Conservation (phyloP, 2,113 vertebrate species). For the Tinamus guttatus region DNA sequence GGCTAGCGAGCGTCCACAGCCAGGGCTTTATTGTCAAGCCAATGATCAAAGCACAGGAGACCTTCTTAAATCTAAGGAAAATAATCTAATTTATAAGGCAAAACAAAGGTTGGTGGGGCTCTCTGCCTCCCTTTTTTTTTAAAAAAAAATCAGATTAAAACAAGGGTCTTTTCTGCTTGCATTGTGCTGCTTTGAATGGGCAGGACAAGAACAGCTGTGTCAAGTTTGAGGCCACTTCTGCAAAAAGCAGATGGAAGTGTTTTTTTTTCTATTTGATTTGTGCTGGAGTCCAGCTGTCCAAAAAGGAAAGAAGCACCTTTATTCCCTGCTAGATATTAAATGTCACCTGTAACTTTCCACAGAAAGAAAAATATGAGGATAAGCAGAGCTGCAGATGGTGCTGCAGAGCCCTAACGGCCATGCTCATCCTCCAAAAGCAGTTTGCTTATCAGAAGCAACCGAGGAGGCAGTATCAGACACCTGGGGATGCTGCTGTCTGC, state of each 20-base stretch:
- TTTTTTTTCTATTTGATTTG: conserved; percentile 21
- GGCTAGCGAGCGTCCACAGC: conserved; percentile 1
- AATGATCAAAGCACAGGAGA: conserved; percentile 75
- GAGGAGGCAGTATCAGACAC: not conserved
- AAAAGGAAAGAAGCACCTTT: conserved; percentile 61
- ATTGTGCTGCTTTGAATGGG: conserved; percentile 46
- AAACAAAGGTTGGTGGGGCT: conserved; percentile 63
- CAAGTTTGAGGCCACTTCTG: conserved; percentile 65
- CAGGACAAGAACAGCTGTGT: conserved; percentile 51
- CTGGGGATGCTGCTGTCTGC: not conserved
- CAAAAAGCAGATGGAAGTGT: conserved; percentile 32
- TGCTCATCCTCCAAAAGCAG: not conserved
- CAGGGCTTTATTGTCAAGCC: conserved; percentile 69
- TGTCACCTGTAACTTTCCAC: conserved; percentile 20
- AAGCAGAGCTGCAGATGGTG: conserved; percentile 39
- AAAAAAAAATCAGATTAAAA: conserved; percentile 54
- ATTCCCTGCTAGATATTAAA: conserved; percentile 36
- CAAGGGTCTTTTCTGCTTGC: conserved; percentile 60
- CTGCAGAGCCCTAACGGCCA: conserved; percentile 14
- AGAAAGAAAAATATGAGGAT: conserved; percentile 10
- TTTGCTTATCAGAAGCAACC: conserved; percentile 28
- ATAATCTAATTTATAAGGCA: conserved; percentile 75
- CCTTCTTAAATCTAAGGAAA: conserved; percentile 72
- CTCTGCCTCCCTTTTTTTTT: not conserved
- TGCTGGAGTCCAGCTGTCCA: conserved; percentile 56